Evolutionary conservation across 2,888 invertebrate genomes (phyloP).

Genomic region (Thumatha senex): DNA sequence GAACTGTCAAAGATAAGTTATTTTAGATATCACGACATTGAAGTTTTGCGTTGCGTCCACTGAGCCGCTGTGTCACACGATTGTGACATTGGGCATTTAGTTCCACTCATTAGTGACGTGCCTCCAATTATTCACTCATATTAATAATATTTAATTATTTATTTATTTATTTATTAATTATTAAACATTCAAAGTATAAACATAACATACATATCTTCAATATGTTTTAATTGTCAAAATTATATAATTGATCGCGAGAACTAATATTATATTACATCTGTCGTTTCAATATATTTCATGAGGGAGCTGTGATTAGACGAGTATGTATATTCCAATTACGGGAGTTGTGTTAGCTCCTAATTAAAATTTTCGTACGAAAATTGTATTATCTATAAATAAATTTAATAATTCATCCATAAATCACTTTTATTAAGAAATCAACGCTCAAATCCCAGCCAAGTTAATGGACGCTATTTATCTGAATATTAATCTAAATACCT

Average conservation of each 20-base stretch:
- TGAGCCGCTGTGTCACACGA: slow-evolving; percentile 5
- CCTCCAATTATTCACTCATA: neutral
- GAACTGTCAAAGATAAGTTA: slow-evolving; percentile 82
- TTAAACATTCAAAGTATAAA: neutral
- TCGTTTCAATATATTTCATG: neutral
- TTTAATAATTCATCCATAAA: slow-evolving; percentile 42
- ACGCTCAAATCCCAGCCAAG: slow-evolving; percentile 37
- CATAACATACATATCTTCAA: too few species aligned
- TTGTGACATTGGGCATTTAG: slow-evolving; percentile 51
- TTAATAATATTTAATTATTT: too few species aligned
- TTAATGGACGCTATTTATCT: slow-evolving; percentile 50
- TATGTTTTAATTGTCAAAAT: too few species aligned
- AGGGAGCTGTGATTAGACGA: too few species aligned
- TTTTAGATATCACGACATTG: slow-evolving; percentile 79
- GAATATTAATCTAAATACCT: slow-evolving; percentile 46
- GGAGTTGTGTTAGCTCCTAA: slow-evolving; percentile 7
- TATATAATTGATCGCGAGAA: too few species aligned
- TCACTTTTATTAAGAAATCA: slow-evolving; percentile 46
- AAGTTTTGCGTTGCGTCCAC: slow-evolving; percentile 53
- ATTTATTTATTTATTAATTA: too few species aligned
- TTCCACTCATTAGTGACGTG: slow-evolving; percentile 21
- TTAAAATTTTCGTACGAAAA: slow-evolving; percentile 14
- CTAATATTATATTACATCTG: too few species aligned
- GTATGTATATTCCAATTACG: neutral
- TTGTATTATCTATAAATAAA: slow-evolving; percentile 34